Conservation (phyloP, 2,888 invertebrate species). For the Lypha dubia region DNA sequence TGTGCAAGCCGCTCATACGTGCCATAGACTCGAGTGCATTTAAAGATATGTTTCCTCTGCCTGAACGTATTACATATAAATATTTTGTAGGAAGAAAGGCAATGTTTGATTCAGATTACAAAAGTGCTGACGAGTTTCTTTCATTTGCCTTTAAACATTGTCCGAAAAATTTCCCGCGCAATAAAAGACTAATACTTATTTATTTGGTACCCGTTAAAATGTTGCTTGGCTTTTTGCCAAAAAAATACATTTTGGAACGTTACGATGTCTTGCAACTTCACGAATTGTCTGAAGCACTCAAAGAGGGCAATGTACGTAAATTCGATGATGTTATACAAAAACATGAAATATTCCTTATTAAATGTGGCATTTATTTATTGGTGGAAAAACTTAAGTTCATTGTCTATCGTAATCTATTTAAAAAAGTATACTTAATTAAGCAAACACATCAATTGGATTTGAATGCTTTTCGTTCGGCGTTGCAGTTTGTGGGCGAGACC, state of each 20-base stretch:
- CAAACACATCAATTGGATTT: constrained; percentile 95
- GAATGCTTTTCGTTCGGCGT: constrained; percentile 90
- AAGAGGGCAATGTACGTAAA: constrained; percentile 93
- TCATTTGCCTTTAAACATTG: constrained; percentile 97
- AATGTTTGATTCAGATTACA: constrained; percentile 99
- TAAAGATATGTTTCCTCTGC: constrained; percentile 94
- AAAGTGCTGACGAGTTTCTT: constrained; percentile 95
- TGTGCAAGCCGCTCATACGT: constrained; percentile 96
- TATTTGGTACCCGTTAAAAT: constrained; percentile 99
- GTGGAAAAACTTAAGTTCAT: constrained; percentile 97
- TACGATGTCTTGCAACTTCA: constrained; percentile 96
- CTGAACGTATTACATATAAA: constrained; percentile 97
- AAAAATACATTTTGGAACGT: constrained; percentile 90
- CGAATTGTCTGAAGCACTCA: constrained; percentile 94
- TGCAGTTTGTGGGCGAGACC: constrained; percentile 91
- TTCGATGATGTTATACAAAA: constrained; percentile 93
- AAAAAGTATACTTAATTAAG: constrained; percentile 91
- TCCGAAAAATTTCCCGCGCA: constrained; percentile 90
- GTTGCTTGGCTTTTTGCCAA: constrained; percentile 98
- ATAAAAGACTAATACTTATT: constrained; percentile 95
- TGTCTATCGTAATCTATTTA: constrained; percentile 97
- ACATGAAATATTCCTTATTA: constrained; percentile 96
- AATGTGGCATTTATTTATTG: constrained; percentile 98
- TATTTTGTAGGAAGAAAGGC: constrained; percentile 98
- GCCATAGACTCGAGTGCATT: constrained; percentile 97